These are phyloP conservation scores for Neostethus bicornis DNA, from an alignment of 2,797 vertebrate species.

Conservation along the genomic window DNA sequence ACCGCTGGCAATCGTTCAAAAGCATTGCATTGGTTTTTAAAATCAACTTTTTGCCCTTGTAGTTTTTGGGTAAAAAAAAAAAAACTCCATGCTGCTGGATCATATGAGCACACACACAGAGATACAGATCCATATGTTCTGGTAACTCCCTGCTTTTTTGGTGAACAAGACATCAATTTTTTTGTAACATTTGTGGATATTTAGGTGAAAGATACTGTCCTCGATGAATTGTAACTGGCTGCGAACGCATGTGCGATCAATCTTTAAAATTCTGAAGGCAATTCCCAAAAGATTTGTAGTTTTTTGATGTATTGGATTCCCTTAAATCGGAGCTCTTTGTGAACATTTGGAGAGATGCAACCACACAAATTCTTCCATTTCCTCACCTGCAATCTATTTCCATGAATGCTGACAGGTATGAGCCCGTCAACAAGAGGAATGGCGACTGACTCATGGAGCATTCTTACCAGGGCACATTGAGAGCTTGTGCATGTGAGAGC, in stretches of 20 bases:
- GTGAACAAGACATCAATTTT: not conserved
- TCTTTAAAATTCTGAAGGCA: not conserved
- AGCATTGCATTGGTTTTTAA: conserved; percentile 1
- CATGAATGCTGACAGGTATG: conserved; percentile 41
- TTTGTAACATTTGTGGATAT: not conserved
- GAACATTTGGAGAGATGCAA: conserved; percentile 19
- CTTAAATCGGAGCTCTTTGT: conserved; percentile 6
- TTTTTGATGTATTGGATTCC: not conserved
- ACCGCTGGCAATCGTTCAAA: conserved; percentile 5
- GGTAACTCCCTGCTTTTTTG: not conserved
- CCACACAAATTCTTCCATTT: conserved; percentile 13
- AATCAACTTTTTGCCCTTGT: not conserved
- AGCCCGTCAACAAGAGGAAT: conserved; percentile 23
- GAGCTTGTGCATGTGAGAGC: conserved; percentile 47
- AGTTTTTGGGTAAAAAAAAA: not conserved
- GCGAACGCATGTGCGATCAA: not conserved
- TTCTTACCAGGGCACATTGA: conserved; percentile 10
- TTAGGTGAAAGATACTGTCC: not conserved
- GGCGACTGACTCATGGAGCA: conserved; percentile 33
- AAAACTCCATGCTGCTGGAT: not conserved
- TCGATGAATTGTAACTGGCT: not conserved
- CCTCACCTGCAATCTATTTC: conserved; percentile 40
- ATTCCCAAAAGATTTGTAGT: not conserved
- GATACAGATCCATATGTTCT: not conserved
- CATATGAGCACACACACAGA: not conserved